These are phyloP conservation scores for Rattus norvegicus DNA, from an alignment of 2,113 vertebrate species.

Conservation along the genomic window DNA sequence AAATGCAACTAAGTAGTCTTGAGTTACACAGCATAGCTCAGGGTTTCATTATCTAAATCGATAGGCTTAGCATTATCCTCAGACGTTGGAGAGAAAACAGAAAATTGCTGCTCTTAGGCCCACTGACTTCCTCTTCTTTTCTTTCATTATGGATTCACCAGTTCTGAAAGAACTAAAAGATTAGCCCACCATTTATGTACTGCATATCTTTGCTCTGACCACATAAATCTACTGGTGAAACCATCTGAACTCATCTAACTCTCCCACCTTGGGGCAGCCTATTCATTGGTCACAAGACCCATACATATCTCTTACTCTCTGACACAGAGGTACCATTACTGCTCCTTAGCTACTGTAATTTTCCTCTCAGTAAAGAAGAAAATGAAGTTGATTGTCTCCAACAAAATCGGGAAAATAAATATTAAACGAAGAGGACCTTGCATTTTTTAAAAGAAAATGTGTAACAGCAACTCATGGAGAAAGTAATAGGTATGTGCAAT, in stretches of 20 bases:
- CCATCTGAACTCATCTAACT: background rate
- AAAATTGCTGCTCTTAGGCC: background rate
- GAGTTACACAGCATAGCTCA: background rate
- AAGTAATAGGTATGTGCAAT: background rate
- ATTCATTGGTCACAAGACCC: background rate
- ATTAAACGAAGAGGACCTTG: background rate
- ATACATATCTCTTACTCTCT: background rate
- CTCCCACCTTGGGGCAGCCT: background rate
- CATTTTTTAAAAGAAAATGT: background rate
- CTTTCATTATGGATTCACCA: background rate
- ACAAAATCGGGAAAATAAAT: background rate
- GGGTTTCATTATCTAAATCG: background rate
- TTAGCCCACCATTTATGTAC: background rate
- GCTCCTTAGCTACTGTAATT: too few species aligned
- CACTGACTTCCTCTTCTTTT: background rate
- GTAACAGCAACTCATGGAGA: background rate
- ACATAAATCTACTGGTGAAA: background rate
- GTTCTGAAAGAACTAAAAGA: background rate
- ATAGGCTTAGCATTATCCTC: background rate
- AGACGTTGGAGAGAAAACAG: background rate
- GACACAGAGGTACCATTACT: background rate
- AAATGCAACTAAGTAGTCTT: background rate
- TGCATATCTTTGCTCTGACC: background rate
- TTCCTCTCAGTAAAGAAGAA: background rate
- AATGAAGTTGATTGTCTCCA: background rate